Base-by-base conservation (phyloP, 2,113 vertebrate species). In the Gymnogyps californianus region DNA sequence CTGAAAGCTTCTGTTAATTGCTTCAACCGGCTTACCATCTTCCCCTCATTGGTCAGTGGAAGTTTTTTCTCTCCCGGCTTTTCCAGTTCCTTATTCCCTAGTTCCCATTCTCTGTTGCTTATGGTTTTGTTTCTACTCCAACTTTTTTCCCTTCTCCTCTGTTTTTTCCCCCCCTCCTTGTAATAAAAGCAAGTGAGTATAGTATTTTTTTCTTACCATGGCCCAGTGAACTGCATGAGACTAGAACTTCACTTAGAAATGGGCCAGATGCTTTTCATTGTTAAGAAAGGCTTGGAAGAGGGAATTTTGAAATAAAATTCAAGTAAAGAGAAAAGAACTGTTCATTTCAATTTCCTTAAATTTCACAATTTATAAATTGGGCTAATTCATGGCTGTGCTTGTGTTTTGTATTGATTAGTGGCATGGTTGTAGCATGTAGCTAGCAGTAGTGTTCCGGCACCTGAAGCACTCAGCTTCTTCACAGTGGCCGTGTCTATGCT, bases 1-100 rank as follows among this genome's bases (percentile, higher is more conserved):
- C 47, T 81, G 92, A 95, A 88, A 93, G 70, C 86, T 95, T 70
- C 84, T 92, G n/a, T 52, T 78, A 40, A 72, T 47, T 83, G 46
- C 72, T 88, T 83, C 9, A 20, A 34, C 72, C 83, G 44, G 16
- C 61, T 87, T 40, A 28, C 21, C 49, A 34, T 67, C 65, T 76
- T 93, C 59, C 31, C 66, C 64, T 76, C 11, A 1, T 36, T 62
- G 42, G 64, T 36, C 75, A 70, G 25, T 31, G 47, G 46, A 82
- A 54, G 69, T 49, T 94, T 94, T 76, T 83, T 90, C 20, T 90
- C n/a, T 84, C 38, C 44, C 2, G 6, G 46, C 24, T 46, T 72
- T 74, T 83, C 47, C 22, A 31, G 16, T 70, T 94, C 64, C 55
- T 78, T 81, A 36, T 46, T 62, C 29, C 54, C 18, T 40, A 55